Evolutionary conservation across 2,113 vertebrate genomes (phyloP), one percentile per base, ranked within the genome.

Genomic region (Okapia johnstoni): DNA sequence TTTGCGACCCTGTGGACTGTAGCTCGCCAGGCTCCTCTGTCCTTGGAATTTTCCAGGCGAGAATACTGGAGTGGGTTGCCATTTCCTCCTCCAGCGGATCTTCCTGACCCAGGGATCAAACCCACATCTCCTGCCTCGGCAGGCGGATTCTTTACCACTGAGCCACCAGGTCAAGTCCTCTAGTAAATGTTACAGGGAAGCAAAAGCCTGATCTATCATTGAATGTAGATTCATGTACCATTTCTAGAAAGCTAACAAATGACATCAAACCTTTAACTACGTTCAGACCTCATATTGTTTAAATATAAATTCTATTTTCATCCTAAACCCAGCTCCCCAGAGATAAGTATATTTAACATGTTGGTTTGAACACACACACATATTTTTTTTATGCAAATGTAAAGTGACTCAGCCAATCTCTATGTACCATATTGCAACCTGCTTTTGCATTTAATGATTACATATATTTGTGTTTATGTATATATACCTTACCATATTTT

Each of bases 281-380:
- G 1, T 33, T 93, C 54, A 36, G 33, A 40, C 55, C 4, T 36
- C 57, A 7, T n/a, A 9, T 25, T 16, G 2, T 92, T 63, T 33
- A 50, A 92, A 84, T n/a, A 48, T 26, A 97, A 70, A 92, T 79
- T 84, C 46, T 88, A 3, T 63, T 96, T 94, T 94, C 36, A 90
- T 92, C 83, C 17, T 33, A 63, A 85, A 81, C 15, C n/a, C 89
- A 66, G 15, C n/a, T 93, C n/a, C 80, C n/a, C 40, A 61, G 43
- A 85, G 25, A 85, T 26, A 57, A 92, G 70, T 80, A 83, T 14
- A 50, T 63, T 70, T 54, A 70, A 57, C 33, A 88, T 13, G 13
- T 80, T 60, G 16, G 15, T 70, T 83, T 77, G 28, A 90, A 63
- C 3, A 40, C 2, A 89, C 19, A 60, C 4, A 70, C 6, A 90